Conservation (phyloP, 1,140 invertebrate species). For the Tetragnatha versicolor region DNA sequence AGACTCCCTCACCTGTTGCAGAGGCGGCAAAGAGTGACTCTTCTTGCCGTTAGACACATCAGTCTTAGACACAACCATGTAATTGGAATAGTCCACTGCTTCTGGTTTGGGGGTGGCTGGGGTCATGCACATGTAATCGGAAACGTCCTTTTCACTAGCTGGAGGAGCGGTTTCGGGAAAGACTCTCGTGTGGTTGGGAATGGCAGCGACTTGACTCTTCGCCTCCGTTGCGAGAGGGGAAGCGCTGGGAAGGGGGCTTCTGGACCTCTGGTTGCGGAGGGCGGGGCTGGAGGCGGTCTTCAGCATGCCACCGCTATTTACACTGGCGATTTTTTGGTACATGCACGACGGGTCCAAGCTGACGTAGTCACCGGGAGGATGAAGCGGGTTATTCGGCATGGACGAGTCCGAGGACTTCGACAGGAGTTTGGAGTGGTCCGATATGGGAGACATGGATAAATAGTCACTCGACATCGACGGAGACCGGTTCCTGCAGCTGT, state of each 20-base stretch:
- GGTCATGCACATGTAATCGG: constrained; percentile 52
- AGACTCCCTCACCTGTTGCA: constrained; percentile 28
- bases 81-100: background rate
- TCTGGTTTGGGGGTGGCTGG: background rate
- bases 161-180: too few species aligned
- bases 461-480: constrained; percentile 17
- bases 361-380: constrained; percentile 50
- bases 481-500: constrained; percentile 22
- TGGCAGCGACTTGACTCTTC: background rate
- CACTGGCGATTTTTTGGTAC: background rate
- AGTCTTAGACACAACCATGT: too few species aligned
- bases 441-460: constrained; percentile 36
- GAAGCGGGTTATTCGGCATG: constrained; percentile 5
- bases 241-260: background rate
- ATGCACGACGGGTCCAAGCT: constrained; percentile 42
- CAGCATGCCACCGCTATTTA: background rate
- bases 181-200: background rate
- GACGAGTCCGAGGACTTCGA: background rate
- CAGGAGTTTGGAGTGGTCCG: background rate
- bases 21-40: background rate
- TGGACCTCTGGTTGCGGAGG: background rate
- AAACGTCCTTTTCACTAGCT: too few species aligned
- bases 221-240: background rate
- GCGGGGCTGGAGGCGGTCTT: background rate
- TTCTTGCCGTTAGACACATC: background rate